Conservation (phyloP, 2,797 vertebrate genomes). For the Okamejei kenojei region DNA sequence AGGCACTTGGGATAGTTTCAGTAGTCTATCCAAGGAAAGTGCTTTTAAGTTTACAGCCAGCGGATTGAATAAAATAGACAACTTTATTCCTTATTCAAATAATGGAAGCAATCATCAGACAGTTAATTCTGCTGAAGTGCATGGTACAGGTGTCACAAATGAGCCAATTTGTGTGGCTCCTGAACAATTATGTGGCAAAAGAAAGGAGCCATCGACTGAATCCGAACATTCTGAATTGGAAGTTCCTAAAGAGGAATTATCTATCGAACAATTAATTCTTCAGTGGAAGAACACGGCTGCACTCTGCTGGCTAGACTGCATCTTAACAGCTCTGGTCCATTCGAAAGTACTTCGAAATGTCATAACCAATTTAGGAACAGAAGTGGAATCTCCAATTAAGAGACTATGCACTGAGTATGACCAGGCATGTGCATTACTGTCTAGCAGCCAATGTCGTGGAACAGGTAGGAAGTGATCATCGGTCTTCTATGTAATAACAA, state of each 20-base stretch:
- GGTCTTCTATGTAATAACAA: neutral
- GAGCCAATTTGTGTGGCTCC: neutral
- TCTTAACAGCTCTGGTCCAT: constrained; percentile 76
- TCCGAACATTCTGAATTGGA: constrained; percentile 25
- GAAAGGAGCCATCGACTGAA: constrained; percentile 21
- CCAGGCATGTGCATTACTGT: constrained; percentile 52
- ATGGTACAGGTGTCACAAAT: neutral
- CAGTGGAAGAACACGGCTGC: constrained; percentile 74
- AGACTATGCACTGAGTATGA: constrained; percentile 62
- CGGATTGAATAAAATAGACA: neutral
- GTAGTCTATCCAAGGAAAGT: neutral
- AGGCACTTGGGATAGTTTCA: neutral
- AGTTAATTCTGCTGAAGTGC: neutral
- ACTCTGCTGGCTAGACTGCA: constrained; percentile 82
- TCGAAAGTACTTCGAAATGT: constrained; percentile 57
- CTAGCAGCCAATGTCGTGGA: constrained; percentile 41
- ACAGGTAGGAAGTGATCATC: constrained; percentile 51
- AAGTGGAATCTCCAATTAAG: constrained; percentile 57
- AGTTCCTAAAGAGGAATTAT: constrained; percentile 35
- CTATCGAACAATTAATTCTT: constrained; percentile 52
- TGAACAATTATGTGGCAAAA: constrained; percentile 21
- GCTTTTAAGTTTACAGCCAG: neutral
- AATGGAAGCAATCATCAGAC: constrained; percentile 13
- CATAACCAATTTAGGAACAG: constrained; percentile 40
- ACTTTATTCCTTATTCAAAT: neutral